Evolutionary conservation across 2,113 vertebrate genomes (phyloP).

Genomic region (Scopus umbretta): DNA sequence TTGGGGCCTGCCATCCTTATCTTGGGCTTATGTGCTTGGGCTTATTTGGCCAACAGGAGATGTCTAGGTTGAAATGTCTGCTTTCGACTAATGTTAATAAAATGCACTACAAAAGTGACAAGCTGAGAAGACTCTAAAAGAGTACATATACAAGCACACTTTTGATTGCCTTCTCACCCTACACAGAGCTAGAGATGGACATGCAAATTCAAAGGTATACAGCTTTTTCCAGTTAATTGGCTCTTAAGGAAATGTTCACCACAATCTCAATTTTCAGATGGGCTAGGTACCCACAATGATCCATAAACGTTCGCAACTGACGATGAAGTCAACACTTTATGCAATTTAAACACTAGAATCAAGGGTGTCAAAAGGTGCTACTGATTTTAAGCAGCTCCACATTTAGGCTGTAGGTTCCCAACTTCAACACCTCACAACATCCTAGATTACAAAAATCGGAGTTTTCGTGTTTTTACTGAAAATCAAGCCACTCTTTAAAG

Average conservation of each 20-base stretch:
- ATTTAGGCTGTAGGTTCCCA: background rate
- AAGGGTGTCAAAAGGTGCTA: background rate
- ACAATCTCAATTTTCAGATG: background rate
- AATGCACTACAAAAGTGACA: background rate
- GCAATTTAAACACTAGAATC: background rate
- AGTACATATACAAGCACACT: background rate
- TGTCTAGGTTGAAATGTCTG: background rate
- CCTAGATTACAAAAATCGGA: background rate
- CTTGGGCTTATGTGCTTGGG: background rate
- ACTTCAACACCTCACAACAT: background rate
- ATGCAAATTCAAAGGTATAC: background rate
- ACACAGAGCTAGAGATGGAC: background rate
- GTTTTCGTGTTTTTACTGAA: background rate
- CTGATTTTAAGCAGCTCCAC: background rate
- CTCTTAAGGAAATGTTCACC: background rate
- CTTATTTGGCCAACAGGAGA: background rate
- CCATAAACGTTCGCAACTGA: background rate
- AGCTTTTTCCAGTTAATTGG: background rate
- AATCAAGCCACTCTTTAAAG: background rate
- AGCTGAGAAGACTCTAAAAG: background rate
- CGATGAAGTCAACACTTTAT: background rate
- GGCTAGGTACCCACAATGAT: background rate
- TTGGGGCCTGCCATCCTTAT: background rate
- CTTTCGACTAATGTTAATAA: slow-evolving; percentile 10
- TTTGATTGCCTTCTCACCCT: background rate